Evolutionary conservation across 2,888 invertebrate species (phyloP), one percentile per base, ranked within the genome.

Genomic region (Gortyna flavago): DNA sequence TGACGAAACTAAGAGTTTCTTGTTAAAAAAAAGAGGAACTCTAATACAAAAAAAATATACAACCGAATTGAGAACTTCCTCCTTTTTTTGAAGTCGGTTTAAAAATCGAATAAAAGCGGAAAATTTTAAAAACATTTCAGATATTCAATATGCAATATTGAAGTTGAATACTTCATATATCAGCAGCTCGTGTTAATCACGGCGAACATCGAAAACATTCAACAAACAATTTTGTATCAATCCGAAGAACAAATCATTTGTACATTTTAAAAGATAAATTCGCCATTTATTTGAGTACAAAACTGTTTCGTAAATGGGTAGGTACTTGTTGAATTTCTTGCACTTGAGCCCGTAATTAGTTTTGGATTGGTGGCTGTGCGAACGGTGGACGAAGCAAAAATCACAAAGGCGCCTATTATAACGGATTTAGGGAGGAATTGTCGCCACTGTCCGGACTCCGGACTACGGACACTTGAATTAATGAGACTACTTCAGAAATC

Each of bases 321-420:
- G 83, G 89, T 89, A 89, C 87, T 91, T 90, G 89, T 90, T 89
- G 88, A 86, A 87, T 87, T 88, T 87, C 86, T 90, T 90, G 87
- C 89, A 90, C 89, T 92, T 88, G 88, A 92, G 90, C 88, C 89
- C 86, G 89, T 94, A 94, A 95, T 94, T 93, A 92, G 91, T 93
- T 94, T 94, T 88, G 89, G 89, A 93, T 92, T 91, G 91, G 88
- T 87, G 82, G 87, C 85, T 86, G 87, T 82, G 86, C 84, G 85
- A 85, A 62, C 64, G 77, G 73, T 62, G 82, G 88, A 89, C 86
- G 79, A 89, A 87, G 90, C 91, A 92, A 92, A 94, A 94, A 93
- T 93, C 91, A 92, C 91, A 91, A 92, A 90, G 90, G 88, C 85
- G 86, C 85, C 89, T 86, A 89, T 92, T 90, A 91, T 92, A 93